phyloP scores from a whole-genome alignment of 2,113 vertebrate genomes.

The human region GRCh38 chr3:41887001-41887500 shows the following conservation, averaged over 20 bases:
- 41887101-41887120: too few species aligned
- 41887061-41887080: too few species aligned
- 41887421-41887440: neutral
- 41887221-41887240: neutral
- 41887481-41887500: neutral
- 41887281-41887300: neutral
- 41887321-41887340: neutral
- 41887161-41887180: fast-evolving
- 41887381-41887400: neutral
- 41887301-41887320: neutral
- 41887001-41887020: neutral
- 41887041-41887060: neutral
- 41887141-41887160: too few species aligned
- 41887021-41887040: neutral
- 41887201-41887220: neutral
- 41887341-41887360: neutral
- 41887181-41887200: too few species aligned
- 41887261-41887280: neutral
- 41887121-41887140: neutral
- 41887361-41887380: neutral
- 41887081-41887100: neutral
- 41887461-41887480: neutral
- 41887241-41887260: neutral
- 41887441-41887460: neutral
- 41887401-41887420: neutral